These are phyloP conservation scores for Spongilla lacustris DNA, from an alignment of 37 sponge, comb jelly and placozoan genomes.

Conservation along the genomic window DNA sequence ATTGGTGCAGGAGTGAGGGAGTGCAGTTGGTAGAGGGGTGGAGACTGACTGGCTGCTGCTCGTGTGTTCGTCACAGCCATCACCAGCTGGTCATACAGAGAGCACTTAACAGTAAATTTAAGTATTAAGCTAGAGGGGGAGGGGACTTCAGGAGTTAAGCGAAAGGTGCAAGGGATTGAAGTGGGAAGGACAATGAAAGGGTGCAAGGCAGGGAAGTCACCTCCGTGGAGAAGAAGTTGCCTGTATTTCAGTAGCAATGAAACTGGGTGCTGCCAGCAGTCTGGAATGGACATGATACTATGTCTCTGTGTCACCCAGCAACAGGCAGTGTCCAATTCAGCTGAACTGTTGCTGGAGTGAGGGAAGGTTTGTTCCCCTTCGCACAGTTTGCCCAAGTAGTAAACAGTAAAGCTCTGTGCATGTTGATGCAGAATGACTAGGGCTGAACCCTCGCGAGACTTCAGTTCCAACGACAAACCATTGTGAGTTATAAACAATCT, in stretches of 20 bases:
- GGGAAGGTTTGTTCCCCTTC: background rate
- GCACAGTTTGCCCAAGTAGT: background rate
- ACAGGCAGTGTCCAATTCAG: background rate
- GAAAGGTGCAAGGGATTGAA: background rate
- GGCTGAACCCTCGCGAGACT: conserved; percentile 16
- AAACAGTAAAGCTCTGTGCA: conserved; percentile 7
- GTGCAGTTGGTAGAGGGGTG: conserved; percentile 14
- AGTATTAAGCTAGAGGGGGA: conserved; percentile 22
- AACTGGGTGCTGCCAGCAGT: conserved; percentile 8
- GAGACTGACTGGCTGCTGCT: background rate
- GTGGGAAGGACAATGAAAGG: background rate
- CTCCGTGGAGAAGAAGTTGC: background rate
- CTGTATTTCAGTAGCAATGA: conserved; percentile 4
- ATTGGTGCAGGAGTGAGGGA: conserved; percentile 16
- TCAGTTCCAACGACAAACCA: background rate
- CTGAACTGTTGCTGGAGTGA: background rate
- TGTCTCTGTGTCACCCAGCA: background rate
- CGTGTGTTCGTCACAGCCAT: background rate
- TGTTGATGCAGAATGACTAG: conserved; percentile 2
- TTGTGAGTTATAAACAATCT: background rate
- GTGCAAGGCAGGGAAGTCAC: background rate
- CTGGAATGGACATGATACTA: conserved; percentile 12
- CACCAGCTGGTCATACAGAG: conserved; percentile 6
- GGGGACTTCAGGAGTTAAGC: background rate
- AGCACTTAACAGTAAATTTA: background rate